Evolutionary conservation across 2,797 vertebrate species (phyloP).

Genomic region (Acanthurus tractus): DNA sequence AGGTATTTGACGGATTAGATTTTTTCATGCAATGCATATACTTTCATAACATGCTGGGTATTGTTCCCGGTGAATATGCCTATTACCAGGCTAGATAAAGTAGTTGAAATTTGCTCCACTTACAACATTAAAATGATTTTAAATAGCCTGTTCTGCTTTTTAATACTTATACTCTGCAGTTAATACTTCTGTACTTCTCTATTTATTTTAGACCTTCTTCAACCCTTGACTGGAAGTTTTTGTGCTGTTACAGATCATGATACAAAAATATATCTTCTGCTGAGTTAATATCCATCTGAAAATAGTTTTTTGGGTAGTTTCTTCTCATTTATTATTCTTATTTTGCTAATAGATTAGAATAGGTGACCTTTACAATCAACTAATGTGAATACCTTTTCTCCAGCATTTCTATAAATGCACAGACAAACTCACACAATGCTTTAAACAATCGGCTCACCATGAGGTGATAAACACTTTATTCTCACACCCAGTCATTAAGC

Average conservation of each 20-base stretch:
- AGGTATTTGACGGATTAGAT: no score
- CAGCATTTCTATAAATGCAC: not conserved
- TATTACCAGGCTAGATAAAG: not conserved
- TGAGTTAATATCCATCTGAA: no score
- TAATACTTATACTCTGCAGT: not conserved
- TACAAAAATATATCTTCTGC: no score
- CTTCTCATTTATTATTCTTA: no score
- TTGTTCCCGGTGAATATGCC: not conserved
- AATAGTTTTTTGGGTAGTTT: no score
- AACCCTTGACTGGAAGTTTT: no score
- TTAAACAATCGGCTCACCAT: slow-evolving; percentile 16
- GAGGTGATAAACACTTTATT: slow-evolving; percentile 34
- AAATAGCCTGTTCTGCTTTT: not conserved
- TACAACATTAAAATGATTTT: not conserved
- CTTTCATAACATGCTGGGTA: not conserved
- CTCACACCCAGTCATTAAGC: slow-evolving; percentile 19
- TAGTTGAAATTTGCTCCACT: not conserved
- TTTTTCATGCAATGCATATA: not conserved
- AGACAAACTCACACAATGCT: not conserved
- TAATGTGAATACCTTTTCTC: not conserved
- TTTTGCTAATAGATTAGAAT: not conserved
- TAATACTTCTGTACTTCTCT: not conserved
- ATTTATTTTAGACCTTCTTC: not conserved
- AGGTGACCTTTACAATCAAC: no score
- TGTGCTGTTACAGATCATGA: no score